Percentiles rank a stretch among this genome's conserved stretches.
phyloP scores from a whole-genome alignment of 2,113 vertebrate genomes.

The Anas platyrhynchos region DNA sequence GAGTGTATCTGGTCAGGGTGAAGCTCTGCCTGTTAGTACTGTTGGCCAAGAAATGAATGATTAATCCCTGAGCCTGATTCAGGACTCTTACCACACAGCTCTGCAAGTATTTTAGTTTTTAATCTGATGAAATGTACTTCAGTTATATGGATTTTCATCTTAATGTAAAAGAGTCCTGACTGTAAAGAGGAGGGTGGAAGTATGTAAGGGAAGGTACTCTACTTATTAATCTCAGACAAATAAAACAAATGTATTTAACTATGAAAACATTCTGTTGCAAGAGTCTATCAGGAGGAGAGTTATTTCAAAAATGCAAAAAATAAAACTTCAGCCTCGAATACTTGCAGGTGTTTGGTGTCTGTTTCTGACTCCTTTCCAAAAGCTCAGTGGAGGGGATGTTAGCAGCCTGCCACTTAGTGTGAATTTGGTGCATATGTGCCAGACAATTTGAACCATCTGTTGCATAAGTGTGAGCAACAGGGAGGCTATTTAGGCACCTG shows the following conservation, averaged over 20 bases:
- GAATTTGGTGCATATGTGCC: neutral
- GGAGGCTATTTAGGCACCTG: neutral
- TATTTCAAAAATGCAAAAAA: neutral
- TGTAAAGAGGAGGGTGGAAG: neutral
- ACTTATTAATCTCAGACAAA: neutral
- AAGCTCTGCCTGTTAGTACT: neutral
- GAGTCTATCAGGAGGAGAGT: neutral
- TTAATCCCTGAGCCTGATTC: neutral
- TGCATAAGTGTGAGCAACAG: neutral
- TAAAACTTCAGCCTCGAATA: neutral
- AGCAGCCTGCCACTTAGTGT: constrained; percentile 34
- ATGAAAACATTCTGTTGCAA: neutral
- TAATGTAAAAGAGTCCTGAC: neutral
- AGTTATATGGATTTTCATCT: neutral
- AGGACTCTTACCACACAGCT: neutral
- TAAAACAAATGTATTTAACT: neutral
- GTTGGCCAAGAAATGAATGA: neutral
- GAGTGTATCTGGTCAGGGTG: neutral
- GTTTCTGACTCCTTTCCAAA: neutral
- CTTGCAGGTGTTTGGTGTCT: constrained; percentile 33
- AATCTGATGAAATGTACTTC: neutral
- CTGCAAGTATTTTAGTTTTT: neutral
- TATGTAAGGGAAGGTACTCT: neutral
- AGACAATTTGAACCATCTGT: constrained; percentile 43
- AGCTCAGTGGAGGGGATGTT: neutral